These are phyloP conservation scores for Microcebus tavaratra DNA, from an alignment of 2,113 vertebrate species.

Conservation along the genomic window DNA sequence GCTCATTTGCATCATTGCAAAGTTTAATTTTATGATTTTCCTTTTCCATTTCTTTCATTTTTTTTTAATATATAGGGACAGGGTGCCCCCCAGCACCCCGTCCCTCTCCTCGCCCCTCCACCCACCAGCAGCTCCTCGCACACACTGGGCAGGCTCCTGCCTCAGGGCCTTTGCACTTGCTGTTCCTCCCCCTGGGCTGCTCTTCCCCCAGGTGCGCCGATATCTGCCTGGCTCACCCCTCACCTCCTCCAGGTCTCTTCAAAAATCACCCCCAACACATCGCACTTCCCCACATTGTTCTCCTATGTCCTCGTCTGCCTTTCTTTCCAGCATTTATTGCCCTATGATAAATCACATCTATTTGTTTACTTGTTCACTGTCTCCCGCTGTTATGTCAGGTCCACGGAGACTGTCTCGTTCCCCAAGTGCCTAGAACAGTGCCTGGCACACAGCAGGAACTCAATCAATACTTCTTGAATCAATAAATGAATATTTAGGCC, in stretches of 20 bases:
- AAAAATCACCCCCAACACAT: neutral
- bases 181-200: neutral
- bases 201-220: neutral
- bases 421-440: neutral
- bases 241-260: neutral
- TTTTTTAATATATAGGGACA: too few species aligned
- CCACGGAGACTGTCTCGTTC: neutral
- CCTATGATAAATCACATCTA: neutral
- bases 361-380: neutral
- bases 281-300: accelerated
- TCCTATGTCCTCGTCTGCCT: neutral
- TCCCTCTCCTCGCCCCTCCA: neutral
- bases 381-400: neutral
- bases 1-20: neutral
- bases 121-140: neutral
- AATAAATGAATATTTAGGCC: neutral
- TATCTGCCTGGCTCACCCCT: neutral
- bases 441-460: neutral
- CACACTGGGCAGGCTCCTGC: too few species aligned
- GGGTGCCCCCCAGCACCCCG: neutral
- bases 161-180: neutral
- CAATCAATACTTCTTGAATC: too few species aligned
- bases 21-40: too few species aligned
- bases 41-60: too few species aligned
- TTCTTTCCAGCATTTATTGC: neutral